Evolutionary conservation across 1,140 invertebrate genomes (phyloP), one percentile per base, ranked within the genome.

Genomic region (Danaus melanippus): DNA sequence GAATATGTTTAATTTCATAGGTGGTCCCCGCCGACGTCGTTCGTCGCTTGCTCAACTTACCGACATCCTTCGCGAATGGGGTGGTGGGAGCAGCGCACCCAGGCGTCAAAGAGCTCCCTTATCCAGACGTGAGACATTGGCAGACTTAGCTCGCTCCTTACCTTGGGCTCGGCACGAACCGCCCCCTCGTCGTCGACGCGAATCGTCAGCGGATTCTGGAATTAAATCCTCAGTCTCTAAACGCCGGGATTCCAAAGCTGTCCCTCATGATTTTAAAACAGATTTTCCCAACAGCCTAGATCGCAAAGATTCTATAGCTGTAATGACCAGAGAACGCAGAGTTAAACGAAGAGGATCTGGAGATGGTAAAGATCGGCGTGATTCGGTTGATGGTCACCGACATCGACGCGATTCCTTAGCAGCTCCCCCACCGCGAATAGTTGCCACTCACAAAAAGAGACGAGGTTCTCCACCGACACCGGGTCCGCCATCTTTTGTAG

Each of bases 1-100:
- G 21, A 32, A 32, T 32, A 32, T 32, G 42, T 49, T 39, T 52
- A 67, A 68, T 43, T 64, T 61, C 41, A 15, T 63, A 81, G 89
- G 88, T 58, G 79, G 88, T 53, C 89, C 92, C 48, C 89, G 93
- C 39, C 90, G 95, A 4, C 89, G 95, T 9, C 90, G 95, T 48
- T 95, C 93, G 61, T 96, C 94, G 9, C 75, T 96, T 50, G 95
- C 95, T 3, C 95, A 96, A 84, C 86, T 97, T 45, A 96, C 95
- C 49, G 95, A 96, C 81, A 93, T 96, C 57, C 81, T 95, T 43
- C 90, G 93, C 47, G 95, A 95, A 86, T 96, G 94, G 95, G 92
- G 95, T 51, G 92, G 90, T 12, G 90, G 92, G 51, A 90, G 86
- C 58, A 90, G 87, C 59, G 90, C 88, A 12, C 90, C 89, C 2